Evolutionary conservation across 2,888 invertebrate genomes (phyloP), one percentile per base, ranked within the genome.

Genomic region (Acholoe squamosa): DNA sequence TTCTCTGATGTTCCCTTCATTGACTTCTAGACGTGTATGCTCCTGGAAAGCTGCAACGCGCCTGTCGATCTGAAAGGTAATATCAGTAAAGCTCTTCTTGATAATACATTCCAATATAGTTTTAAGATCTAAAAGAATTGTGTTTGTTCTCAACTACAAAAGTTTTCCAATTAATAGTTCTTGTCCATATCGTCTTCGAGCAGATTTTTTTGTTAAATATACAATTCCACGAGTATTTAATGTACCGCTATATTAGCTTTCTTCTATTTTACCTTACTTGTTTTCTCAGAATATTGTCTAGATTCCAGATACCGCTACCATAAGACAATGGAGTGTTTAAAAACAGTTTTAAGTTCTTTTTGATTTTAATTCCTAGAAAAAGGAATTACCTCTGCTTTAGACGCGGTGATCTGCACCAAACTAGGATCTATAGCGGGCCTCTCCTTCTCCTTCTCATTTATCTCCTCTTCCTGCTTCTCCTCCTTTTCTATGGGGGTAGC

Each of bases 51-150:
- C 86, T 3, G 54, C 86, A 5, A 86, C 33, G 52, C 86, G 19
- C 25, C 86, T 3, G 54, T 86, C 86, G 52, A 86, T 86, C 56
- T 84, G 33, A 31, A 77, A 77, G 71, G n/a, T 19, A 54, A 54
- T 54, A 19, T 19, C 10, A 54, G 19, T 54, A 54, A 10, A 10
- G 19, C 54, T 19, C 19, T 19, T 54, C 19, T 54, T 19, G 10
- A 54, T 54, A 54, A 19, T 19, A 19, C 54, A 54, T 19, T 19
- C 54, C 54, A 54, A 54, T 19, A 19, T 19, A 71, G n/a, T n/a
- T 10, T 71, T 25, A 71, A 25, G 25, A 10, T 71, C 25, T 10
- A n/a, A n/a, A 7, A 10, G 25, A 71, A 25, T 25, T n/a, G 7
- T n/a, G 16, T n/a, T n/a, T 12, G 71, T 10, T 25, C 16, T n/a